These are phyloP conservation scores for Hippocampus barbouri DNA, from an alignment of 2,113 vertebrate genomes.

Conservation along the genomic window DNA sequence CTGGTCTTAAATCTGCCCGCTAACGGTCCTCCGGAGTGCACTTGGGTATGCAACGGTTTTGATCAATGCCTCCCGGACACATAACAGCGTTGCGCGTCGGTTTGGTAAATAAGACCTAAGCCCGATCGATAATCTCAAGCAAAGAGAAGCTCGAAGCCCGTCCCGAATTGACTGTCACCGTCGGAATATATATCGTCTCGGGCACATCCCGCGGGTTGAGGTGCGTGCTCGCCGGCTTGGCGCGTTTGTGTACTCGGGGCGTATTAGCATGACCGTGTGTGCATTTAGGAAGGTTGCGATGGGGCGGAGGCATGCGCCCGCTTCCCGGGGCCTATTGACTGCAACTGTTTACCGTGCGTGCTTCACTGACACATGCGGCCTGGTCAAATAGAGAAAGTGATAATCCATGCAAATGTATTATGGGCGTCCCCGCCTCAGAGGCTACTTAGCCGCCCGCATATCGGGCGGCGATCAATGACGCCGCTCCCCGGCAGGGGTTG, in stretches of 20 bases:
- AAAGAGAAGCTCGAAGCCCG: constrained; percentile 45
- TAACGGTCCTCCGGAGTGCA: neutral
- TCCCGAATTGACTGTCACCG: constrained; percentile 43
- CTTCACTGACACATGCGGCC: constrained; percentile 57
- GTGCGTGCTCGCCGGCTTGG: neutral
- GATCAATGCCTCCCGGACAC: constrained; percentile 3
- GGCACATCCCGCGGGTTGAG: neutral
- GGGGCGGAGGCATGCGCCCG: neutral
- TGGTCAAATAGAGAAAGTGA: constrained; percentile 63
- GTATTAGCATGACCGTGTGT: constrained; percentile 28
- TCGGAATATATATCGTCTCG: neutral
- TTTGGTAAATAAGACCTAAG: constrained; percentile 8
- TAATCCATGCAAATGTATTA: constrained; percentile 63
- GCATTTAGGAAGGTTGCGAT: neutral
- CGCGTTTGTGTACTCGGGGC: constrained; percentile 4
- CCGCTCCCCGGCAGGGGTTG: constrained; percentile 45
- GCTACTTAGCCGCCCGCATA: constrained; percentile 56
- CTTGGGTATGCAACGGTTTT: neutral
- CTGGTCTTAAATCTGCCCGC: neutral
- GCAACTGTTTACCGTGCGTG: constrained; percentile 41
- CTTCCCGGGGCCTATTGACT: constrained; percentile 37
- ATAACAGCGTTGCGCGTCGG: constrained; percentile 7
- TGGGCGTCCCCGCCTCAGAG: constrained; percentile 57
- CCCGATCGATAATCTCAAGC: constrained; percentile 62
- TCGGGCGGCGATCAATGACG: constrained; percentile 43